Conservation (phyloP, 2,888 invertebrate genomes). For the Chorisops tibialis region DNA sequence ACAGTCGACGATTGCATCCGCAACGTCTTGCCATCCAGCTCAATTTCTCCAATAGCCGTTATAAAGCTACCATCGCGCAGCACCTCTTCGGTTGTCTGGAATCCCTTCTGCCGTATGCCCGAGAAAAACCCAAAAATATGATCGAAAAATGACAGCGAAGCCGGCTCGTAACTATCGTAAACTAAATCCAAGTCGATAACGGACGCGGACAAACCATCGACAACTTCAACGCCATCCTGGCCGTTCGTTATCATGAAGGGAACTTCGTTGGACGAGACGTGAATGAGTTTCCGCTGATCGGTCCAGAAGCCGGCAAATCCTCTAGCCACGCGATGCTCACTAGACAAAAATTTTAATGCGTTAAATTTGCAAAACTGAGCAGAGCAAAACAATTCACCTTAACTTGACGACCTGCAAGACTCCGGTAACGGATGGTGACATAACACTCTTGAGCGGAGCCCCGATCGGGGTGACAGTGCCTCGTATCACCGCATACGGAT, state of each 20-base stretch:
- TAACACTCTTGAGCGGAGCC: slow-evolving; percentile 69
- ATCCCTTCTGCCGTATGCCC: slow-evolving; percentile 76
- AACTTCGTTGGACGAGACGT: slow-evolving; percentile 73
- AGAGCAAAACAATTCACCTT: slow-evolving; percentile 35
- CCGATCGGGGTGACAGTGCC: slow-evolving; percentile 75
- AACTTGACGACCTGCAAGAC: slow-evolving; percentile 77
- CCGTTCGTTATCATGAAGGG: slow-evolving; percentile 72
- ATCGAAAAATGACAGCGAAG: slow-evolving; percentile 70
- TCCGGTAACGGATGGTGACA: slow-evolving; percentile 69
- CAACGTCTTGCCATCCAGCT: slow-evolving; percentile 62
- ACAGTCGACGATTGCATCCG: slow-evolving; percentile 70
- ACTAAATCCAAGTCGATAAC: slow-evolving; percentile 74
- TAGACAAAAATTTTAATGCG: slow-evolving; percentile 41
- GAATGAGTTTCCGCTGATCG: slow-evolving; percentile 73
- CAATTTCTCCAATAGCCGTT: slow-evolving; percentile 76
- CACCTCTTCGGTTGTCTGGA: slow-evolving; percentile 86
- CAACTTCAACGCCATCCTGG: slow-evolving; percentile 64
- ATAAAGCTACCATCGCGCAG: slow-evolving; percentile 76
- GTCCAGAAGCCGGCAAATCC: slow-evolving; percentile 85
- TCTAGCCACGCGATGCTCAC: slow-evolving; percentile 79
- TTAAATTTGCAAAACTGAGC: background rate
- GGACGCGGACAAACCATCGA: slow-evolving; percentile 72
- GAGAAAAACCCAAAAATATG: slow-evolving; percentile 82
- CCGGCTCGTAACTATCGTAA: slow-evolving; percentile 78
- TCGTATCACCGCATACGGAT: slow-evolving; percentile 72